Percentiles rank a stretch among this genome's conserved stretches.
Evolutionary conservation across 2,888 invertebrate species (phyloP).

Genomic region (Papilio protenor): DNA sequence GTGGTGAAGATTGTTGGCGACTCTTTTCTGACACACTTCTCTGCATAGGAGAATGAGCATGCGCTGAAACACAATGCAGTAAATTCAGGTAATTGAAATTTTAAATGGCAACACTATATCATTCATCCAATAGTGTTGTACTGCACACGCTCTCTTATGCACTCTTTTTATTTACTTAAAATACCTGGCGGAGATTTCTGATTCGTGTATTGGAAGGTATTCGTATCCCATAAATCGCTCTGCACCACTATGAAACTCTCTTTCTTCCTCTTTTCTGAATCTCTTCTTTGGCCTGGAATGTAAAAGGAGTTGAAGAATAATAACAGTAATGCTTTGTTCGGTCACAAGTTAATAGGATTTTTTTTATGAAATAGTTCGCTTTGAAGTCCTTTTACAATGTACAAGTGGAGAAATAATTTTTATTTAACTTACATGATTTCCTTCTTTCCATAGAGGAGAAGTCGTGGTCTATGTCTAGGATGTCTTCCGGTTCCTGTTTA

Average conservation of each 20-base stretch:
- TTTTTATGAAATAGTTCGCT: no score
- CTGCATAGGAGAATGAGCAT: conserved; percentile 84
- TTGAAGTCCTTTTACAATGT: no score
- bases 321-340: neutral
- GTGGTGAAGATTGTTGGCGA: conserved; percentile 81
- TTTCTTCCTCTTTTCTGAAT: conserved; percentile 80
- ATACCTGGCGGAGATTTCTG: conserved; percentile 75
- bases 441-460: conserved; percentile 74
- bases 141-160: neutral
- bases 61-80: conserved; percentile 53
- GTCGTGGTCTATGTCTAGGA: conserved; percentile 75
- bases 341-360: neutral
- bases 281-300: conserved; percentile 75
- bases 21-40: conserved; percentile 87
- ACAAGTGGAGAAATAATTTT: no score
- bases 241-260: conserved; percentile 87
- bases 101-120: neutral
- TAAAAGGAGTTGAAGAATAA: neutral
- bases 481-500: conserved; percentile 77
- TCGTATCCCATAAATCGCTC: conserved; percentile 87
- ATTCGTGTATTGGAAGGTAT: conserved; percentile 84
- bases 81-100: neutral
- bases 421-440: conserved; percentile 68
- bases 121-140: neutral
- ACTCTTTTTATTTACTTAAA: conserved; percentile 15